These are phyloP conservation scores for Chrysomela aeneicollis DNA, from an alignment of 2,888 invertebrate genomes.

Conservation along the genomic window DNA sequence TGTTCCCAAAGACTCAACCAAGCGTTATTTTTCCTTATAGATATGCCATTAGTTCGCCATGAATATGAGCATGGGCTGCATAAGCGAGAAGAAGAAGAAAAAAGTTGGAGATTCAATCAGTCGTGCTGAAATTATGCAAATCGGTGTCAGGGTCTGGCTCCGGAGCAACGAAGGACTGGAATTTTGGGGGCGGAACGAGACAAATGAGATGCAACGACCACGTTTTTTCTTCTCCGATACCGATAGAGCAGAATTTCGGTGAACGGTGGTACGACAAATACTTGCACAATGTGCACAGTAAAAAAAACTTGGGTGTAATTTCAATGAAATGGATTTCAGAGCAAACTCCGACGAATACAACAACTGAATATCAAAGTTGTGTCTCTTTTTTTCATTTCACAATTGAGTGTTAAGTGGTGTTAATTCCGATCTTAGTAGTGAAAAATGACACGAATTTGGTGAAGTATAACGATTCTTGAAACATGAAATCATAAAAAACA, in stretches of 20 bases:
- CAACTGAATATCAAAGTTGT: no score
- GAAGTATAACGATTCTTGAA: no score
- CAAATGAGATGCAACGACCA: conserved; percentile 2
- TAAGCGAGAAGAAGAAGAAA: conserved; percentile 17
- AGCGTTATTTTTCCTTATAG: neutral
- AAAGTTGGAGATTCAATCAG: conserved; percentile 22
- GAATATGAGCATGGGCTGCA: conserved; percentile 27
- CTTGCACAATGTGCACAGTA: neutral
- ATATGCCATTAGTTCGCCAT: conserved; percentile 30
- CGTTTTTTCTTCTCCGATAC: neutral
- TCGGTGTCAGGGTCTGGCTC: conserved; percentile 10
- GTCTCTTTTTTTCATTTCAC: no score
- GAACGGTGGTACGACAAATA: neutral
- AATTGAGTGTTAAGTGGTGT: no score
- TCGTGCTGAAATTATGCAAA: conserved; percentile 30
- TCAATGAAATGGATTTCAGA: no score
- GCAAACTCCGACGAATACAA: no score
- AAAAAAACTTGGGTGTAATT: no score
- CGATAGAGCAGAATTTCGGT: neutral
- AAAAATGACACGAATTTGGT: no score
- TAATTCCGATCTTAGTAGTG: no score
- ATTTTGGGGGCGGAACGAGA: conserved; percentile 16
- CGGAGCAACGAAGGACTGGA: conserved; percentile 1
- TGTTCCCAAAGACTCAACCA: neutral
- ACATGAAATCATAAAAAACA: no score